These are phyloP conservation scores for Melipona beecheii DNA, from an alignment of 2,888 invertebrate genomes.

Conservation along the genomic window DNA sequence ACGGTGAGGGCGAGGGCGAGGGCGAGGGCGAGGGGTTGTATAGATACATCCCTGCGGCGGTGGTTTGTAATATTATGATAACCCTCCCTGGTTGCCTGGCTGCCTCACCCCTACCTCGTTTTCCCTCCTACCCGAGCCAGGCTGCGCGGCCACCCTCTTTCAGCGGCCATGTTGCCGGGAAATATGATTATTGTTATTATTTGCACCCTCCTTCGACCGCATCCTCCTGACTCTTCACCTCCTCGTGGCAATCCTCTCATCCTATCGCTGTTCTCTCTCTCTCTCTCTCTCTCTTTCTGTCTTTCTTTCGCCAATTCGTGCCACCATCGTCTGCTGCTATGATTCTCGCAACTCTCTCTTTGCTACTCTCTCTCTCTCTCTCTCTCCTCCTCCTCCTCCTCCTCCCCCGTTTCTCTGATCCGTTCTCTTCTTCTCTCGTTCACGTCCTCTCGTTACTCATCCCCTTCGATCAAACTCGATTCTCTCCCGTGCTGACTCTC, in stretches of 20 bases:
- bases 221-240: slow-evolving; percentile 78
- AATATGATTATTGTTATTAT: slow-evolving; percentile 84
- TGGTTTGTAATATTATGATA: slow-evolving; percentile 84
- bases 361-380: slow-evolving; percentile 39
- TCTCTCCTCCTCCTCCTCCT: slow-evolving; percentile 17
- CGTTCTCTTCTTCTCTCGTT: slow-evolving; percentile 42
- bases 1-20: slow-evolving; percentile 55
- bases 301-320: slow-evolving; percentile 40
- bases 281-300: slow-evolving; percentile 39
- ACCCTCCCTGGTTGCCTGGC: slow-evolving; percentile 77
- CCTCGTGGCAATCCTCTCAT: slow-evolving; percentile 68
- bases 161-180: slow-evolving; percentile 84
- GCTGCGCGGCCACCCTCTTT: slow-evolving; percentile 81
- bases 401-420: slow-evolving; percentile 50
- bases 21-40: slow-evolving; percentile 74
- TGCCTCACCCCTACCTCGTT: slow-evolving; percentile 66
- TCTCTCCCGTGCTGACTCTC: slow-evolving; percentile 20
- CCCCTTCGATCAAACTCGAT: slow-evolving; percentile 47
- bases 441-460: slow-evolving; percentile 56
- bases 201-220: slow-evolving; percentile 81
- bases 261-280: slow-evolving; percentile 50
- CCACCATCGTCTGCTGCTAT: slow-evolving; percentile 57
- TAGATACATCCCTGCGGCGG: slow-evolving; percentile 81
- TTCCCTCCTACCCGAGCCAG: slow-evolving; percentile 74
- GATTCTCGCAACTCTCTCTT: slow-evolving; percentile 56